Base-by-base conservation (phyloP, 1,140 invertebrate genomes). In the Dufourea novaeangliae region DNA sequence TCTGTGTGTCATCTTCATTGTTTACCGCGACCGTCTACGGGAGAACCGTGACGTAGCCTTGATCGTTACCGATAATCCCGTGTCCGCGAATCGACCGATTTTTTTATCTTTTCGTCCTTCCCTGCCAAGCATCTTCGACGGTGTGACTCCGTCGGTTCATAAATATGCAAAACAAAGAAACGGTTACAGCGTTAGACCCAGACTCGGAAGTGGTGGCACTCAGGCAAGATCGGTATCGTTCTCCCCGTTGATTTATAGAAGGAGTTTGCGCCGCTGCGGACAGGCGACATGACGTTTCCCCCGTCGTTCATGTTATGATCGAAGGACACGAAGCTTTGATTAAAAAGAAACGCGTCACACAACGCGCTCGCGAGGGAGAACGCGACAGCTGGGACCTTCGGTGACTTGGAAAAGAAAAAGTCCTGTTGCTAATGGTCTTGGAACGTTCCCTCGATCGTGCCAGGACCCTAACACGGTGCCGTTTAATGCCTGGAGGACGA, bases 161-260 rank as follows among this genome's bases (percentile, higher is more conserved):
- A 71, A 50, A 62, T 54, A 71, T 54, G 41, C 46, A 70, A n/a
- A n/a, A n/a, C n/a, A n/a, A n/a, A n/a, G n/a, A n/a, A n/a, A 56
- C 59, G 11, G 7, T 2, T n/a, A 14, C 32, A 14, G 22, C 34
- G 37, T 10, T 37, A 27, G 50, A 12, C 12, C 32, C n/a, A n/a
- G n/a, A 56, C 79, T 71, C 68, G 80, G 82, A 82, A 83, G 69
- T 70, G 25, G 46, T 50, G 8, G 5, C 46, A n/a, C 46, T 17
- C 46, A 27, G 8, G 8, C 37, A 44, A 74, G 82, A 84, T 85
- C 62, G 41, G 62, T 85, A 85, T 85, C 82, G 61, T 17, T 14
- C 14, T n/a, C 20, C 46, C 11, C 70, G 44, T 37, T 85, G 79
- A 85, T 85, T 85, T 85, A 84, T 82, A 41, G 82, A 82, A 85